Conservation (phyloP, 2,797 vertebrate species). For the Choloepus didactylus region DNA sequence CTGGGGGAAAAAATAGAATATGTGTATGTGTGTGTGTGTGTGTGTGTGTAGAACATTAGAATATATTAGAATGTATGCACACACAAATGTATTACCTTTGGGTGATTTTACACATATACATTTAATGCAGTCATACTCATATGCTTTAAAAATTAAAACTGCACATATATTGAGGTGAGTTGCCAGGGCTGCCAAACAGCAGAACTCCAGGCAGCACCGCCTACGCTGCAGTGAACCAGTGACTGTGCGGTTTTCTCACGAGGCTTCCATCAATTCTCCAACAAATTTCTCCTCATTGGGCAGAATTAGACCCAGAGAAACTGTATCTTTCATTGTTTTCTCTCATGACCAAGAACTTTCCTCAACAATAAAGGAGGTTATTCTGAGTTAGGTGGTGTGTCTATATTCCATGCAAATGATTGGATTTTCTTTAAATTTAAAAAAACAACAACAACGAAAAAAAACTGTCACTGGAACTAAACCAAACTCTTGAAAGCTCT, state of each 20-base stretch:
- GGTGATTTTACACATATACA: not conserved
- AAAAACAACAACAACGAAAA: not conserved
- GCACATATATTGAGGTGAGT: not conserved
- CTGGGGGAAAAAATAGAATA: not conserved
- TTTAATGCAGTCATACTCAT: not conserved
- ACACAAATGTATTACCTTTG: too few species aligned
- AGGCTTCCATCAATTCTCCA: not conserved
- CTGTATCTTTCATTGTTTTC: not conserved
- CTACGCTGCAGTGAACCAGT: not conserved
- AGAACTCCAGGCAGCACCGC: not conserved
- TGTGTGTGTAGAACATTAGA: too few species aligned
- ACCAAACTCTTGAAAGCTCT: not conserved
- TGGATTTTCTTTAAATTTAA: not conserved
- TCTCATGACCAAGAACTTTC: not conserved
- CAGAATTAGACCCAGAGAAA: not conserved
- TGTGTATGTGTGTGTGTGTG: too few species aligned
- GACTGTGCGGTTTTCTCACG: not conserved
- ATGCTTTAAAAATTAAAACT: not conserved
- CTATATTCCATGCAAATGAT: not conserved
- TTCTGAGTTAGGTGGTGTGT: not conserved
- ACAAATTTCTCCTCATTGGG: not conserved
- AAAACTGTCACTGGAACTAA: not conserved
- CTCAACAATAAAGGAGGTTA: not conserved
- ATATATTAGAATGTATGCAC: too few species aligned
- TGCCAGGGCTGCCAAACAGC: fast-evolving